A percentile compares a stretch with the other conserved stretches of the same genome.
Conservation (phyloP, 2,888 invertebrate genomes). For the Philhelius pedissequus region DNA sequence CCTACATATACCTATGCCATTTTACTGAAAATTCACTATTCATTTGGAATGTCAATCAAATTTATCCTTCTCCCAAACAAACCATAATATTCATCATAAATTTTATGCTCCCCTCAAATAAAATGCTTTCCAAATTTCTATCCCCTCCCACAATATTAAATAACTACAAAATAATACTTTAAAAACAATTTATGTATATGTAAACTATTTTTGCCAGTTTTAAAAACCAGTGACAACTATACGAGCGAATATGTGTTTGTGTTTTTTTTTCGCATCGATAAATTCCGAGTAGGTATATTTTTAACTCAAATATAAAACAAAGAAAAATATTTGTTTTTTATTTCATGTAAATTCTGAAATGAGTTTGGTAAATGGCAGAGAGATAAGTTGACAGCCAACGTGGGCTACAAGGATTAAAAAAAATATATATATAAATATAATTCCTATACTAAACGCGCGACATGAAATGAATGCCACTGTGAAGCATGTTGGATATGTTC, state of each 20-base stretch:
- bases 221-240: neutral
- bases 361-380: slow-evolving; percentile 20
- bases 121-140: neutral
- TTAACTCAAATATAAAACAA: slow-evolving; percentile 4
- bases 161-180: neutral
- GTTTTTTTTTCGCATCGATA: slow-evolving; percentile 7
- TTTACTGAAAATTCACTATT: neutral
- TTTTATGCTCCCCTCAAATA: neutral
- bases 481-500: neutral
- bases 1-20: no score
- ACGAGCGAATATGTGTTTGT: neutral
- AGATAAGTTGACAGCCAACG: slow-evolving; percentile 26
- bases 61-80: neutral
- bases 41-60: neutral
- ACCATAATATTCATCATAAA: neutral
- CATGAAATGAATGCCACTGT: slow-evolving; percentile 9
- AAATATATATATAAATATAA: neutral
- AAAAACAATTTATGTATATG: neutral
- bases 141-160: no score
- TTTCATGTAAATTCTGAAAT: neutral
- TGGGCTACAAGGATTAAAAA: neutral
- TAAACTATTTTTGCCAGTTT: neutral
- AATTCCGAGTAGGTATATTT: slow-evolving; percentile 7
- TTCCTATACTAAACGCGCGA: neutral
- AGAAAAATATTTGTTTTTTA: neutral